phyloP scores from a whole-genome alignment of 2,797 vertebrate species.

The Falco naumanni region DNA sequence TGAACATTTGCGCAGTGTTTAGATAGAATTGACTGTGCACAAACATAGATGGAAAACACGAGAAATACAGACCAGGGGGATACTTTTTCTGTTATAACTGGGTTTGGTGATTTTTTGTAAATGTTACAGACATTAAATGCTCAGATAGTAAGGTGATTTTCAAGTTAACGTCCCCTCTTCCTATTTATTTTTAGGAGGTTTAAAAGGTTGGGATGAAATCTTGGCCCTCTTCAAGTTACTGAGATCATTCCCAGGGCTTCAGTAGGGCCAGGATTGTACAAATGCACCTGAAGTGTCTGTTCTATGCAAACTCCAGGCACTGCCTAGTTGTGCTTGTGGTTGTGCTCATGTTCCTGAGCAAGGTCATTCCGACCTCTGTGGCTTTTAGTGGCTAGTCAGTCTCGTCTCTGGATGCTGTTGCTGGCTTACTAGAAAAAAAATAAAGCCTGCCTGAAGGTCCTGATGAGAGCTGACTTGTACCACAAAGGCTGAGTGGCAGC shows the following conservation, averaged over 20 bases:
- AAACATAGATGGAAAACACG: background rate
- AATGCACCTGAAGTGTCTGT: background rate
- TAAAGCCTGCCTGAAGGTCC: background rate
- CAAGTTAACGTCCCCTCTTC: background rate
- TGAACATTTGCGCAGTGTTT: background rate
- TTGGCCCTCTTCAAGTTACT: background rate
- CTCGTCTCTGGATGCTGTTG: background rate
- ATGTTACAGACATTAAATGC: background rate
- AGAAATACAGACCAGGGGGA: background rate
- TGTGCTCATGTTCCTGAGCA: background rate
- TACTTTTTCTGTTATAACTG: background rate
- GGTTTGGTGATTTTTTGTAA: background rate
- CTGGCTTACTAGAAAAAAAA: background rate
- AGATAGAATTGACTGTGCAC: background rate
- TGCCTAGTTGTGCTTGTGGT: background rate
- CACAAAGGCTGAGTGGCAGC: background rate
- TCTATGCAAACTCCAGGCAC: background rate
- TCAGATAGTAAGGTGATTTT: background rate
- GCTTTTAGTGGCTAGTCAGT: background rate
- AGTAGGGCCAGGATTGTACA: background rate
- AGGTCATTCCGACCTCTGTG: background rate
- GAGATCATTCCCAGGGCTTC: background rate
- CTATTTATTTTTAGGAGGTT: background rate
- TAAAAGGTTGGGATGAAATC: background rate
- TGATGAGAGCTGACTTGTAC: background rate